Base-by-base conservation (phyloP, 2,888 invertebrate species). In the Cybosia mesomella region DNA sequence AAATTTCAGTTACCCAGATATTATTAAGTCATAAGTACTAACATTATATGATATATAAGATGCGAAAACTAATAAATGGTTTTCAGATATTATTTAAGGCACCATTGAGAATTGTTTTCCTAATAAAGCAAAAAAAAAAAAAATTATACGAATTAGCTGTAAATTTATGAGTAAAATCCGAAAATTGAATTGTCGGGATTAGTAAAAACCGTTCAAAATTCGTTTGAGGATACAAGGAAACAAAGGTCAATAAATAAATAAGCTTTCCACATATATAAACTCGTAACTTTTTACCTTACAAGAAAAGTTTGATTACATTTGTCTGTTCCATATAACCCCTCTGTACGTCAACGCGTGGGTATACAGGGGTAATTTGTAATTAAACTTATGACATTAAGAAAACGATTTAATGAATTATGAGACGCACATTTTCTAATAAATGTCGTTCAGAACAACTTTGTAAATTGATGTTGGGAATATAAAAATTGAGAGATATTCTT, bases 261-360 rank as follows among this genome's bases (percentile, higher is more conserved):
- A 22, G 39, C 24, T 55, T 49, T 58, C n/a, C 62, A 10, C 58
- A 28, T 58, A 36, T 34, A 66, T 55, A 58, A 55, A 22, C 61
- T 15, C 9, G 22, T 18, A 62, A 49, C 64, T 66, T 58, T 58
- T 70, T 54, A 22, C 11, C 53, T 36, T 65, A 64, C 71, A 74
- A 70, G 71, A 66, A 73, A 72, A 75, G 66, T 78, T 78, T 68
- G 60, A 75, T 79, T 67, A 73, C 75, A 73, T 72, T 72, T 81
- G 74, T 79, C 81, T 71, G 59, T 69, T 39, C 54, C 58, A 28
- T 64, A 68, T 5, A 68, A 66, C 61, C 28, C 22, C 28, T 65
- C 21, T 54, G 59, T 36, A 21, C 34, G 58, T 18, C 7, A 43
- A 43, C 18, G 49, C 49, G 49, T 43, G 43, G 43, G 43, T n/a